phyloP scores from a whole-genome alignment of 53 echinoderm and acorn worm genomes.

The Patiria pectinifera region DNA sequence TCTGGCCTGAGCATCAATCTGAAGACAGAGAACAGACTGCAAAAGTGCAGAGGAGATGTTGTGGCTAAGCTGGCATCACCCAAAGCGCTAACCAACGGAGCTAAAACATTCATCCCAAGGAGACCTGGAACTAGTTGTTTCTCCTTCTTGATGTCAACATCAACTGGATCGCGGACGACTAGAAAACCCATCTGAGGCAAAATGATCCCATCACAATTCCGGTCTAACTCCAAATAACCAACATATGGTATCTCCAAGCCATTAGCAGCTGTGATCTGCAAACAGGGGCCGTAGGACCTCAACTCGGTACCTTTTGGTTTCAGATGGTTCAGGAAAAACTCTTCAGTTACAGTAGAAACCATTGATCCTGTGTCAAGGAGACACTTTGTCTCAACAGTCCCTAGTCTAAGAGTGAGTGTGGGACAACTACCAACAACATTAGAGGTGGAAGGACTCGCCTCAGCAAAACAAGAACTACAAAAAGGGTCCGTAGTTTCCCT shows the following conservation, averaged over 20 bases:
- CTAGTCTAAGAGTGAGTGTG: neutral
- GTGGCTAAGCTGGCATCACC: too few species aligned
- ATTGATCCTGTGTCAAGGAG: neutral
- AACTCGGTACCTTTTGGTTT: neutral
- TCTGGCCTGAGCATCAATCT: too few species aligned
- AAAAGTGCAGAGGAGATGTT: too few species aligned
- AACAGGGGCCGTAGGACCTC: neutral
- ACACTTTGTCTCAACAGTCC: neutral
- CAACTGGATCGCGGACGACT: neutral
- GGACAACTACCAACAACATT: neutral
- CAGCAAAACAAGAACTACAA: neutral
- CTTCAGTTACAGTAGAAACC: neutral
- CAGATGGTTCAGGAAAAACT: neutral
- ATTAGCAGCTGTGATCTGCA: neutral
- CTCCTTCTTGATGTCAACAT: neutral
- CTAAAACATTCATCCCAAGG: slow-evolving; percentile 4
- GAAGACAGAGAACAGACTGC: too few species aligned
- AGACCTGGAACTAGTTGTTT: neutral
- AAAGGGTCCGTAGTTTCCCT: neutral
- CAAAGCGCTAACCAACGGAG: too few species aligned
- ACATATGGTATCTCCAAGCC: slow-evolving; percentile 1
- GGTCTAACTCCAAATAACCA: neutral
- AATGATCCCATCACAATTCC: neutral
- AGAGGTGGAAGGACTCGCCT: neutral
- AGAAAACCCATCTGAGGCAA: slow-evolving; percentile 15